Evolutionary conservation across 2,797 vertebrate species (phyloP).

Genomic region (Antennarius maculatus): DNA sequence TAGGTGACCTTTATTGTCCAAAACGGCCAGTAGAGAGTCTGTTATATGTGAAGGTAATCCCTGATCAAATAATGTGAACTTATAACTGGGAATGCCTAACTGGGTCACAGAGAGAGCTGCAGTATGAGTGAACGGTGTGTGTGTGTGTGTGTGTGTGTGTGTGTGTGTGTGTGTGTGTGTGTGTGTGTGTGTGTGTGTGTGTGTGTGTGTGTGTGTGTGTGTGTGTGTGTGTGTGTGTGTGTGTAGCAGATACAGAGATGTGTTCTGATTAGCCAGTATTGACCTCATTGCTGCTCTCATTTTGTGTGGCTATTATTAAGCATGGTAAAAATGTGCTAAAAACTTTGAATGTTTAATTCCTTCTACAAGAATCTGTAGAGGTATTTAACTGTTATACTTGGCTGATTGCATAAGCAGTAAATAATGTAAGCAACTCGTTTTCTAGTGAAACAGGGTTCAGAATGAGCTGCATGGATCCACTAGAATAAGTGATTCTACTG

Average conservation of each 20-base stretch:
- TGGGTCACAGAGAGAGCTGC: conserved; percentile 76
- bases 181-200: conserved; percentile 32
- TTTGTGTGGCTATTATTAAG: conserved; percentile 50
- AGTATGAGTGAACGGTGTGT: conserved; percentile 46
- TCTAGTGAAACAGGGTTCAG: conserved; percentile 10
- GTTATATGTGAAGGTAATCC: conserved; percentile 64
- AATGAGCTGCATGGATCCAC: conserved; percentile 12
- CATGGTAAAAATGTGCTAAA: conserved; percentile 13
- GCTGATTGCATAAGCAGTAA: conserved; percentile 18
- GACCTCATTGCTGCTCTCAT: conserved; percentile 66
- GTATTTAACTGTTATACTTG: not conserved
- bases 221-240: conserved; percentile 13
- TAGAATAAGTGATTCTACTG: conserved; percentile 21
- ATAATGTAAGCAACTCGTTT: conserved; percentile 33
- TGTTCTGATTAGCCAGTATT: conserved; percentile 65
- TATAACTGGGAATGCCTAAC: conserved; percentile 76
- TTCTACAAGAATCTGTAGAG: not conserved
- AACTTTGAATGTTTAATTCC: conserved; percentile 10
- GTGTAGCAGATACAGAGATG: conserved; percentile 22
- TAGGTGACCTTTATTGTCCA: conserved; percentile 8
- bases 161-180: conserved; percentile 27
- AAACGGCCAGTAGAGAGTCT: conserved; percentile 19
- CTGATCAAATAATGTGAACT: conserved; percentile 76
- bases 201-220: conserved; percentile 22
- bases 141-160: conserved; percentile 15